Evolutionary conservation across 2,797 vertebrate species (phyloP), one percentile per base, ranked within the genome.

Genomic region (Luscinia luscinia): DNA sequence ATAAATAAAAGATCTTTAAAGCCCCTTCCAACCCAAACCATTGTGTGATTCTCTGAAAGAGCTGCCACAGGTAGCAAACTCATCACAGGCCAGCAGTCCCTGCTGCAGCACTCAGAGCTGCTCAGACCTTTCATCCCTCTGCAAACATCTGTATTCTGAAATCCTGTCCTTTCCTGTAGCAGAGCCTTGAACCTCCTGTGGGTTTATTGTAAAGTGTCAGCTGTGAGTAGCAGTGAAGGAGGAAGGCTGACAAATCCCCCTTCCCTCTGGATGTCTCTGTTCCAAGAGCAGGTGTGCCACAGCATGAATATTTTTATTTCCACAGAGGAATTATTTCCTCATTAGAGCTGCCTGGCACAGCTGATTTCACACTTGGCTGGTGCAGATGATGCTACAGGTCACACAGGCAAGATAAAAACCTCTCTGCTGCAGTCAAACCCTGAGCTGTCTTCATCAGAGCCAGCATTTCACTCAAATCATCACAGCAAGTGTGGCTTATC

Each of bases 281-380:
- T 87, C 68, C 32, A 41, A 51, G 76, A 73, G 32, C 92, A 94
- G 89, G 82, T 81, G 84, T 86, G 82, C 69, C 76, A 23, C 40
- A 69, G 87, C 55, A 62, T 28, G 63, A 92, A 46, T 84, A 78
- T 87, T 85, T 84, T 78, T 43, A 89, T 91, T 92, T 87, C 87
- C 91, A 90, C 51, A 13, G 87, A 86, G 94, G 54, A 92, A 94
- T 93, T 88, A 75, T 51, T 91, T 79, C 68, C 72, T 87, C n/a
- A 19, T 93, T 77, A 78, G 4, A 54, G 66, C 89, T 72, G 79
- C 84, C 88, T 18, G 8, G 27, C 57, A 62, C 79, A 57, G 87
- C 55, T 72, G 92, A 92, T 94, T 89, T 91, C 87, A 92, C 92
- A 92, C 78, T 89, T 34, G 89, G 73, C 61, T 94, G 81, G 3